Conservation (phyloP, 2,888 invertebrate genomes). For the Julus scandinavius region DNA sequence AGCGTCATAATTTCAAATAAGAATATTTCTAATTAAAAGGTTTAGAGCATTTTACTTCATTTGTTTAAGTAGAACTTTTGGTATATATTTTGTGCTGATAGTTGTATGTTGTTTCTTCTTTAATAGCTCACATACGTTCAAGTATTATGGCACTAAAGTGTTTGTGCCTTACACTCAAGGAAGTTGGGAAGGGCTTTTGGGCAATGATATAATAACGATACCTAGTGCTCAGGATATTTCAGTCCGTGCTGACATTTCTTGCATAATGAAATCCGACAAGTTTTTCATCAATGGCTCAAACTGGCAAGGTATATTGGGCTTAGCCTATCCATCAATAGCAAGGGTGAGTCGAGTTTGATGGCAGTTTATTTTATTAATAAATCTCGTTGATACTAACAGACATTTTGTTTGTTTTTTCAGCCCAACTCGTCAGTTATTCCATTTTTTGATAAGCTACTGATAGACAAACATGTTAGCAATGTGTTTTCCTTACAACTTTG, state of each 20-base stretch:
- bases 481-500: constrained; percentile 73
- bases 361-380: constrained; percentile 30
- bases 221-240: constrained; percentile 65
- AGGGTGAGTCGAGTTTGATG: constrained; percentile 47
- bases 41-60: too few species aligned
- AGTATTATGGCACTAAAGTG: constrained; percentile 61
- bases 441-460: constrained; percentile 66
- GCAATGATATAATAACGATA: constrained; percentile 69
- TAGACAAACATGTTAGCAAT: constrained; percentile 64
- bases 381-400: background rate
- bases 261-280: constrained; percentile 70
- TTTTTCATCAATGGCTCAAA: constrained; percentile 73
- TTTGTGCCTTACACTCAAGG: constrained; percentile 72
- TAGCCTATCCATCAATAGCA: constrained; percentile 70
- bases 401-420: constrained; percentile 60
- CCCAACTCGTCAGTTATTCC: constrained; percentile 66
- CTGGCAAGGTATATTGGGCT: constrained; percentile 74
- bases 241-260: constrained; percentile 70
- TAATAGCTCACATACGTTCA: constrained; percentile 67
- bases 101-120: constrained; percentile 6
- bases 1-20: too few species aligned
- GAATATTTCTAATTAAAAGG: too few species aligned
- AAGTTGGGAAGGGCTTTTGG: constrained; percentile 71
- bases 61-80: too few species aligned
- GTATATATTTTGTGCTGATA: too few species aligned